Evolutionary conservation across 2,888 invertebrate genomes (phyloP).

Genomic region (Listrodromus nycthemerus): DNA sequence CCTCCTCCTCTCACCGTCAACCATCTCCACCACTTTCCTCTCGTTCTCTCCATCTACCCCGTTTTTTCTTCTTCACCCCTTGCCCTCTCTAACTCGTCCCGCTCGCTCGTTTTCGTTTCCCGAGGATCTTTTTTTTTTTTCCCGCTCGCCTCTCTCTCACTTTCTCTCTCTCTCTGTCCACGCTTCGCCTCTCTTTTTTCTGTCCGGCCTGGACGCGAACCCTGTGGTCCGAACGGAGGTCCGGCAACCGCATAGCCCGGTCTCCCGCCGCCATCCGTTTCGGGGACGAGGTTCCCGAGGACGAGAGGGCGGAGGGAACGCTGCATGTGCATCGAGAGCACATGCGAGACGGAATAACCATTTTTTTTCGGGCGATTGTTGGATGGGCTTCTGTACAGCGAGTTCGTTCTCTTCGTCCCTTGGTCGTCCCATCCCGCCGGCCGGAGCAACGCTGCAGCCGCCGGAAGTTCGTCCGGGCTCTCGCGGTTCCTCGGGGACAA

Average conservation of each 20-base stretch:
- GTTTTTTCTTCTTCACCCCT: conserved; percentile 49
- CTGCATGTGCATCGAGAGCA: conserved; percentile 78
- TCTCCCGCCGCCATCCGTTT: conserved; percentile 44
- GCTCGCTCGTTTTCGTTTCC: conserved; percentile 24
- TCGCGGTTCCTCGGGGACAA: too few relatives aligned
- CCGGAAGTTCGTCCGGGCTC: too few relatives aligned
- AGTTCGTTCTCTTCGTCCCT: too few relatives aligned
- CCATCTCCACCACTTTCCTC: conserved; percentile 39
- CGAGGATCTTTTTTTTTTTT: conserved; percentile 13
- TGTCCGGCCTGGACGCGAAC: conserved; percentile 36
- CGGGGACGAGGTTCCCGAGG: conserved; percentile 59
- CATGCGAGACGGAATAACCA: conserved; percentile 80
- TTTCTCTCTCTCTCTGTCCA: too few relatives aligned
- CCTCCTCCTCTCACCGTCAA: too few relatives aligned
- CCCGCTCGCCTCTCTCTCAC: not conserved
- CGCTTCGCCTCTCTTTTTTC: conserved; percentile 11
- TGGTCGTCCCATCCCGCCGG: too few relatives aligned
- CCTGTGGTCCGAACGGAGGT: not conserved
- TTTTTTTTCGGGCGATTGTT: conserved; percentile 77
- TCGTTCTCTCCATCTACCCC: conserved; percentile 44
- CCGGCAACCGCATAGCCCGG: conserved; percentile 31
- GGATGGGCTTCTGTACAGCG: conserved; percentile 14
- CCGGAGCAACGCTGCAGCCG: too few relatives aligned
- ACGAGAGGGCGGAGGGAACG: conserved; percentile 67
- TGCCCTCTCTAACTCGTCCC: conserved; percentile 27